A percentile compares a stretch with the other conserved stretches of the same genome.
Evolutionary conservation across 2,113 vertebrate genomes (phyloP).

Genomic region (Formicarius rufipectus): DNA sequence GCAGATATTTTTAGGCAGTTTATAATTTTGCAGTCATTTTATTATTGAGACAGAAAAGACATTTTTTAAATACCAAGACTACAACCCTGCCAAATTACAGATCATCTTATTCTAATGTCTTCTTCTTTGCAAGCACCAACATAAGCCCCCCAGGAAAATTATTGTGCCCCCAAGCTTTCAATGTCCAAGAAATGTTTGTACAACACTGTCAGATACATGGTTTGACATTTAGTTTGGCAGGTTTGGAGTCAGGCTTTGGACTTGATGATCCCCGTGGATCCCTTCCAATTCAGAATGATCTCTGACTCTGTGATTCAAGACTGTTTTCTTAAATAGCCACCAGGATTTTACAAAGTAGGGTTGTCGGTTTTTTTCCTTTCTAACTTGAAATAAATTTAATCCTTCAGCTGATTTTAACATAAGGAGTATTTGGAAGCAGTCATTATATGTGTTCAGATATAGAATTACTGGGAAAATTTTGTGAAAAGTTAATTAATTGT

Average conservation of each 20-base stretch:
- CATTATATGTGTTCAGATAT: too few species aligned
- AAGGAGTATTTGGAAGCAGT: neutral
- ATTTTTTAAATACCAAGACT: neutral
- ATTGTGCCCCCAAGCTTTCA: accelerated
- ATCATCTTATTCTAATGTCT: neutral
- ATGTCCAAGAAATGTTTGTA: accelerated
- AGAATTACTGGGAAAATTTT: too few species aligned
- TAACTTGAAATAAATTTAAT: neutral
- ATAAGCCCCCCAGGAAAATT: neutral
- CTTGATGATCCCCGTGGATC: accelerated
- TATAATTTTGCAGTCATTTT: neutral
- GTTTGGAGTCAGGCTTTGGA: neutral
- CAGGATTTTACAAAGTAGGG: neutral
- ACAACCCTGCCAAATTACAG: neutral
- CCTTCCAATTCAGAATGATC: neutral
- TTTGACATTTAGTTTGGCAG: neutral
- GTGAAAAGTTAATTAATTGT: neutral
- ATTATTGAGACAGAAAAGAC: neutral
- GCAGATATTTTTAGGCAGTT: neutral
- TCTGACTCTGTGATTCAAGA: neutral
- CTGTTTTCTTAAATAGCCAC: neutral
- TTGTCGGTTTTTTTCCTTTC: neutral
- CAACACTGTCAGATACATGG: neutral
- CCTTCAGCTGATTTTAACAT: neutral
- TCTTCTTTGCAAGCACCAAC: neutral